phyloP scores from a whole-genome alignment of 2,888 invertebrate species.

The Dendrolimus houi region DNA sequence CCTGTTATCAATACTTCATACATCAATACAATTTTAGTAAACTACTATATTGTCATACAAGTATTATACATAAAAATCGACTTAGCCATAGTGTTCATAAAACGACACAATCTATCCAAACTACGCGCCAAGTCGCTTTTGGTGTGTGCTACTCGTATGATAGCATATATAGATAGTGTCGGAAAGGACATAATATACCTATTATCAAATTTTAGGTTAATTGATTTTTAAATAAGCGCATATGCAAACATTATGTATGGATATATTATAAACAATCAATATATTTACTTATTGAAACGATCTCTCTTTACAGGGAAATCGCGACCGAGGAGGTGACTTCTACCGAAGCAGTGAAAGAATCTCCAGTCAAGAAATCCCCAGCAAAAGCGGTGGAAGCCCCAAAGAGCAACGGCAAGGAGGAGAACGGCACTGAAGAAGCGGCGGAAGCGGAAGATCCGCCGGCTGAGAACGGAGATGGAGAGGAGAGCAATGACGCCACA shows the following conservation, averaged over 20 bases:
- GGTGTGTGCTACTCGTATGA: no score
- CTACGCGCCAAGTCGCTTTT: no score
- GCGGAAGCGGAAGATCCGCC: constrained; percentile 47
- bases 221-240: no score
- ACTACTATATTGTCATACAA: no score
- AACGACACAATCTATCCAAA: no score
- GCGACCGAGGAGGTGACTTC: constrained; percentile 69
- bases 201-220: no score
- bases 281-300: neutral
- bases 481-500: constrained; percentile 67
- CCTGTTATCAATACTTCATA: no score
- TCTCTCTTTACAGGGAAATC: constrained; percentile 49
- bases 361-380: constrained; percentile 69
- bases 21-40: no score
- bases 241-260: neutral
- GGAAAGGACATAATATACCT: no score
- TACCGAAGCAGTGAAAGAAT: constrained; percentile 61
- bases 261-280: neutral
- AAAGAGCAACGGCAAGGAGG: constrained; percentile 69
- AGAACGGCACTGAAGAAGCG: constrained; percentile 57
- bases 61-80: no score
- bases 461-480: constrained; percentile 57
- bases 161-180: no score
- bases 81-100: no score
- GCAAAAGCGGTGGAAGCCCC: constrained; percentile 65